A percentile compares a stretch with the other conserved stretches of the same genome.
These are phyloP conservation scores for Prionailurus viverrinus DNA, from an alignment of 2,113 vertebrate species.

Conservation along the genomic window DNA sequence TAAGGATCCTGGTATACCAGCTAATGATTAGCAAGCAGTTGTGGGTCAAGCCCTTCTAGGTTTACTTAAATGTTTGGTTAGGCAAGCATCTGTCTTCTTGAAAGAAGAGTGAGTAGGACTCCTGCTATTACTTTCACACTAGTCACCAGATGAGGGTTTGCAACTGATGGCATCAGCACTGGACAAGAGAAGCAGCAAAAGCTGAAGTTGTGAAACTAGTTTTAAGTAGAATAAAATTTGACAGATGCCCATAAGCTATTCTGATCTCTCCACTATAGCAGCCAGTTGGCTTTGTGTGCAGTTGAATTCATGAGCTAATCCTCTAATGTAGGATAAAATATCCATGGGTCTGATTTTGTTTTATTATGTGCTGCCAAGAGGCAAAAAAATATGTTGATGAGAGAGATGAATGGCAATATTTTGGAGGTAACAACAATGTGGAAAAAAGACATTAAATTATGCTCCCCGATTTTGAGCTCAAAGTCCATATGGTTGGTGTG, in stretches of 20 bases:
- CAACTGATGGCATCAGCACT: neutral
- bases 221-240: constrained; percentile 37
- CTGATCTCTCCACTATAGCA: neutral
- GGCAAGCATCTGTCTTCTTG: neutral
- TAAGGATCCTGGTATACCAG: neutral
- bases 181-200: neutral
- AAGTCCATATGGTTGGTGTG: neutral
- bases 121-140: neutral
- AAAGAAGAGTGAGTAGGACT: neutral
- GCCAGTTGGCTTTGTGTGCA: neutral
- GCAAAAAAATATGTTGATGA: neutral
- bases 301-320: neutral
- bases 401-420: neutral
- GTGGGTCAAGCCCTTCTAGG: neutral
- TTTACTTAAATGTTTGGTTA: neutral
- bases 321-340: neutral
- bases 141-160: neutral
- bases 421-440: neutral
- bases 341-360: neutral
- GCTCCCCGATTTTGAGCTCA: fast-evolving
- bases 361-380: neutral
- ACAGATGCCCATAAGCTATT: neutral
- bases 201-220: neutral
- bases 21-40: neutral
- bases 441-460: neutral